Percentiles rank a stretch among this genome's conserved stretches.
These are phyloP conservation scores for Meriones unguiculatus DNA, from an alignment of 2,113 vertebrate genomes.

Conservation along the genomic window DNA sequence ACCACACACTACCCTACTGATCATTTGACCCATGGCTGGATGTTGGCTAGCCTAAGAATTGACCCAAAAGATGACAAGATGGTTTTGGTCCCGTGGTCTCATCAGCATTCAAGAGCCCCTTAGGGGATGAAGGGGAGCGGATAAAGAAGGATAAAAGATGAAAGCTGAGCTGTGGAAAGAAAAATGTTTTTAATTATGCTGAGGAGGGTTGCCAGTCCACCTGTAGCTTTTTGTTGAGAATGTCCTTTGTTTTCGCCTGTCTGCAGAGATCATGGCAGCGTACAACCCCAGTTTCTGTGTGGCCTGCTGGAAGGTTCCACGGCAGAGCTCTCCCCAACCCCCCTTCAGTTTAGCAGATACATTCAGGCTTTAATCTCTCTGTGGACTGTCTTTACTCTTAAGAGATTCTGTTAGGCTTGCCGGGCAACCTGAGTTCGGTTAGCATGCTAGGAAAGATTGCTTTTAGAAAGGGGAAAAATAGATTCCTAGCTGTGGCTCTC, in stretches of 20 bases:
- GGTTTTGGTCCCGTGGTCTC: slow-evolving; percentile 68
- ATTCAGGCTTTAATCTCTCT: slow-evolving; percentile 62
- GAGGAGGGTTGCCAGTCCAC: slow-evolving; percentile 70
- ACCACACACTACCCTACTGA: slow-evolving; percentile 78
- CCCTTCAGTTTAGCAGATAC: background rate
- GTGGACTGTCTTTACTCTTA: slow-evolving; percentile 9
- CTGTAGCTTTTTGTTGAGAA: slow-evolving; percentile 71
- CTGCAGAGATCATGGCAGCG: slow-evolving; percentile 43
- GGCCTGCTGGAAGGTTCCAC: slow-evolving; percentile 40
- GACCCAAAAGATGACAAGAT: slow-evolving; percentile 78
- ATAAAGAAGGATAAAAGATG: slow-evolving; percentile 71
- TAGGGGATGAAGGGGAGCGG: slow-evolving; percentile 66
- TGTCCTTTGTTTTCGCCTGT: slow-evolving; percentile 68
- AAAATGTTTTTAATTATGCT: slow-evolving; percentile 74
- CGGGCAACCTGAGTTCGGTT: slow-evolving; percentile 30
- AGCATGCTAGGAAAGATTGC: slow-evolving; percentile 46
- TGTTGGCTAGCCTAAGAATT: slow-evolving; percentile 70
- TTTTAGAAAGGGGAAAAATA: background rate
- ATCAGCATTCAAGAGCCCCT: slow-evolving; percentile 73
- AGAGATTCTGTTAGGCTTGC: slow-evolving; percentile 51
- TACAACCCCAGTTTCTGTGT: slow-evolving; percentile 30
- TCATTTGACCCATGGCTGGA: slow-evolving; percentile 78
- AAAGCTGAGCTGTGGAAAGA: slow-evolving; percentile 74
- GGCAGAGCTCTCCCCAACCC: background rate
- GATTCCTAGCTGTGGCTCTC: background rate